Conservation (phyloP, 2,888 invertebrate species). For the Morpho deidamia region DNA sequence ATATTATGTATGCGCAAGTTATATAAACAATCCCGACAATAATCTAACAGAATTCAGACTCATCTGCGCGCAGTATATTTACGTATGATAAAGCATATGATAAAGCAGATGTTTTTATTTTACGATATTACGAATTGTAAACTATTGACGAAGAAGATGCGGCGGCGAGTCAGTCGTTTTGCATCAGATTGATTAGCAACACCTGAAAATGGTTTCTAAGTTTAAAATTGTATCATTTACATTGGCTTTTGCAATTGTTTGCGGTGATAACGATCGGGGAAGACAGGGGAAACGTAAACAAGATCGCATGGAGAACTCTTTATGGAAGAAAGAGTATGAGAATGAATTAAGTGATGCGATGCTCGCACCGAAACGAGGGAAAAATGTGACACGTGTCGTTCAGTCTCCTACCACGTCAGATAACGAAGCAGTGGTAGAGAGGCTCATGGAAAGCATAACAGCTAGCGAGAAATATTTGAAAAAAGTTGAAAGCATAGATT, state of each 20-base stretch:
- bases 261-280: conserved; percentile 33
- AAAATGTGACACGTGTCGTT: conserved; percentile 45
- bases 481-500: conserved; percentile 67
- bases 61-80: conserved; percentile 30
- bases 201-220: conserved; percentile 43
- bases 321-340: conserved; percentile 69
- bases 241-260: conserved; percentile 32
- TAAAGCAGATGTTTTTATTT: conserved; percentile 47
- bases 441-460: conserved; percentile 59
- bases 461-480: conserved; percentile 67
- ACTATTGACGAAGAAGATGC: conserved; percentile 30
- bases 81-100: conserved; percentile 30
- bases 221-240: conserved; percentile 31
- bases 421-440: conserved; percentile 59
- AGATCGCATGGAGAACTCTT: conserved; percentile 41
- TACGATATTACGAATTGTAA: conserved; percentile 40
- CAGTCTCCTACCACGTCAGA: conserved; percentile 39
- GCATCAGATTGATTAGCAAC: conserved; percentile 32
- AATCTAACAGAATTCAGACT: conserved; percentile 40
- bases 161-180: conserved; percentile 36
- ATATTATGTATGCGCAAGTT: conserved; percentile 27
- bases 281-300: conserved; percentile 40
- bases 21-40: conserved; percentile 37
- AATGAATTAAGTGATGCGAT: conserved; percentile 59
- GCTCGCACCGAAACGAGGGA: conserved; percentile 39